These are phyloP conservation scores for Drosophila anceps DNA, from an alignment of 2,888 invertebrate species.

Conservation along the genomic window DNA sequence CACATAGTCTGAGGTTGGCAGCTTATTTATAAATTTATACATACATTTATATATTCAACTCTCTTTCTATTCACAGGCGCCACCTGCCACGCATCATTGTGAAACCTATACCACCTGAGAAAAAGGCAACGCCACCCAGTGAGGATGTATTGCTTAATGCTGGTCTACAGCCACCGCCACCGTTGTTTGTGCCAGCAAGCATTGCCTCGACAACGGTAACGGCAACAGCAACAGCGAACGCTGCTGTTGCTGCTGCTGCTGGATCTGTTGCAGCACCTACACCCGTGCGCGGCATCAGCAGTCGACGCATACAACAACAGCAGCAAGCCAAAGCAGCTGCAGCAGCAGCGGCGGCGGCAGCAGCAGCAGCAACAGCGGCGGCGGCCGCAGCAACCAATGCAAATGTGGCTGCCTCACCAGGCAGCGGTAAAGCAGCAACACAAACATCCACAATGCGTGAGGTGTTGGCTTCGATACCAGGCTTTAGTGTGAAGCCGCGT, in stretches of 20 bases:
- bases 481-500: slow-evolving; percentile 94
- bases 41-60: not conserved
- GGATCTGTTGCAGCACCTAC: slow-evolving; percentile 13
- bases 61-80: slow-evolving; percentile 79
- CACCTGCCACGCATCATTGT: slow-evolving; percentile 92
- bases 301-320: slow-evolving; percentile 82
- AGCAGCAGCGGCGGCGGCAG: slow-evolving; percentile 74
- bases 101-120: slow-evolving; percentile 89
- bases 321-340: slow-evolving; percentile 81
- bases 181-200: slow-evolving; percentile 16
- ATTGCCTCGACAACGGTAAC: slow-evolving; percentile 12
- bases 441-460: slow-evolving; percentile 94
- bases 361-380: slow-evolving; percentile 75
- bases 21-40: not conserved
- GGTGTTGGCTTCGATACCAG: slow-evolving; percentile 94
- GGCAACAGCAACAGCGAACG: not conserved
- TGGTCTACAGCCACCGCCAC: slow-evolving; percentile 26
- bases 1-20: slow-evolving; percentile 86
- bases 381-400: slow-evolving; percentile 69
- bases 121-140: slow-evolving; percentile 68
- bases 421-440: slow-evolving; percentile 73
- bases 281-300: slow-evolving; percentile 78
- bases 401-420: slow-evolving; percentile 35
- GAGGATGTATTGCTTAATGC: slow-evolving; percentile 49
- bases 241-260: not conserved